Conservation (phyloP, 2,797 vertebrate genomes). For the Eulemur coronatus region DNA sequence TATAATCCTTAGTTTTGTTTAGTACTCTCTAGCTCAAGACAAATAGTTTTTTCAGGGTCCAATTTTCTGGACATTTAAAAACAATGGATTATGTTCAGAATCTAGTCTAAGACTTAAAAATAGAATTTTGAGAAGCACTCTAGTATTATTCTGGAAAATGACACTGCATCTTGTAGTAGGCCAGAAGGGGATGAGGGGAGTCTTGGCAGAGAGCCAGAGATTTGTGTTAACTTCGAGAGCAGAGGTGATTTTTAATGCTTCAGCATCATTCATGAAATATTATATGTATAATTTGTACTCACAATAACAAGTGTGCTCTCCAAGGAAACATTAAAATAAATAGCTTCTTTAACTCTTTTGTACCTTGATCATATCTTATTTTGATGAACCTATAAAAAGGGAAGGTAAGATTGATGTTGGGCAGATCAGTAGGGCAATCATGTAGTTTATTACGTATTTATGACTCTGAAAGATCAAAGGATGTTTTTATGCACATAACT, state of each 20-base stretch:
- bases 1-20: slow-evolving; percentile 69
- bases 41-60: slow-evolving; percentile 53
- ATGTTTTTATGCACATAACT: slow-evolving; percentile 88
- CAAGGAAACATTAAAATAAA: slow-evolving; percentile 88
- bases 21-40: slow-evolving; percentile 40
- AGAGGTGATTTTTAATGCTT: slow-evolving; percentile 87
- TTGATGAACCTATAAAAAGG: slow-evolving; percentile 86
- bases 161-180: slow-evolving; percentile 68
- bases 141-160: slow-evolving; percentile 62
- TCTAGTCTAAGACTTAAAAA: slow-evolving; percentile 62
- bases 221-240: slow-evolving; percentile 84
- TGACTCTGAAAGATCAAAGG: slow-evolving; percentile 89
- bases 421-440: slow-evolving; percentile 85
- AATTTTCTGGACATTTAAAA: slow-evolving; percentile 74
- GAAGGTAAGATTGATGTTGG: slow-evolving; percentile 86
- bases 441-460: slow-evolving; percentile 89
- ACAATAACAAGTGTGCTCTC: slow-evolving; percentile 84
- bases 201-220: slow-evolving; percentile 83
- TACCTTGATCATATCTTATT: slow-evolving; percentile 87
- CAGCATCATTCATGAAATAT: slow-evolving; percentile 87
- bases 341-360: slow-evolving; percentile 88
- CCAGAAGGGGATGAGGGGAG: slow-evolving; percentile 45
- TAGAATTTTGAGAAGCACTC: slow-evolving; percentile 29
- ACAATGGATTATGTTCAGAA: slow-evolving; percentile 60
- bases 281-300: slow-evolving; percentile 87